Percentiles rank a stretch among this genome's conserved stretches.
These are phyloP conservation scores for Pantala flavescens DNA, from an alignment of 1,140 invertebrate genomes.

Conservation along the genomic window DNA sequence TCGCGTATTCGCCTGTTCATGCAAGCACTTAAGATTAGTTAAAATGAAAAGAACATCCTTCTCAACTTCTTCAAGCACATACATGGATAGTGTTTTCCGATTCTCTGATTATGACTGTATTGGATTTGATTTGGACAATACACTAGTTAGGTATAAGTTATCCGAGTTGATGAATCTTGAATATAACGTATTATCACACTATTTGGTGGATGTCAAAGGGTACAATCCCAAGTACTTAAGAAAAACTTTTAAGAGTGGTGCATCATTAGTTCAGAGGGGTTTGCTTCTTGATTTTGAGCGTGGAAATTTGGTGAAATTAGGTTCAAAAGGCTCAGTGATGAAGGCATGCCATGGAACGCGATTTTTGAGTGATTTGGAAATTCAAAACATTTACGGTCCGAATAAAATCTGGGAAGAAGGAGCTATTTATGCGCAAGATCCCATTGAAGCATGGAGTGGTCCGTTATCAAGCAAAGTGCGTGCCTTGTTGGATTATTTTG, in stretches of 20 bases:
- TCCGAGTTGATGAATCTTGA: constrained; percentile 48
- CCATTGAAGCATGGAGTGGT: constrained; percentile 50
- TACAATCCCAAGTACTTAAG: constrained; percentile 44
- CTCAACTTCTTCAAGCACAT: neutral
- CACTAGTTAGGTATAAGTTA: constrained; percentile 55
- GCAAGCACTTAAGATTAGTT: constrained; percentile 30
- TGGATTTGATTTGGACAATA: constrained; percentile 73
- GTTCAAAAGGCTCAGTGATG: constrained; percentile 47
- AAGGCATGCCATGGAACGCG: constrained; percentile 59
- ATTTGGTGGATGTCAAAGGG: constrained; percentile 48
- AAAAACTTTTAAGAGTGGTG: constrained; percentile 38
- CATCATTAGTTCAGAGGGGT: constrained; percentile 62
- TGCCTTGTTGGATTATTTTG: constrained; percentile 65
- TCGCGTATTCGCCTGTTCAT: constrained; percentile 26
- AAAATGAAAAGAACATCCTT: neutral
- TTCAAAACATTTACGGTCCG: constrained; percentile 49
- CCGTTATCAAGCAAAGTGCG: constrained; percentile 47
- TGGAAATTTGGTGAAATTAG: constrained; percentile 60
- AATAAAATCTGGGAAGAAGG: constrained; percentile 45
- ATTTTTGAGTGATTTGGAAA: constrained; percentile 43
- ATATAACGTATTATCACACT: constrained; percentile 51
- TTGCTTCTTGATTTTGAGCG: constrained; percentile 59
- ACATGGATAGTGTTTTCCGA: constrained; percentile 30
- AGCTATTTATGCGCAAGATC: constrained; percentile 39
- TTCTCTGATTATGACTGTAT: constrained; percentile 57